A percentile compares a stretch with the other conserved stretches of the same genome.
Evolutionary conservation across 2,797 vertebrate species (phyloP).

Genomic region (Peromyscus eremicus): DNA sequence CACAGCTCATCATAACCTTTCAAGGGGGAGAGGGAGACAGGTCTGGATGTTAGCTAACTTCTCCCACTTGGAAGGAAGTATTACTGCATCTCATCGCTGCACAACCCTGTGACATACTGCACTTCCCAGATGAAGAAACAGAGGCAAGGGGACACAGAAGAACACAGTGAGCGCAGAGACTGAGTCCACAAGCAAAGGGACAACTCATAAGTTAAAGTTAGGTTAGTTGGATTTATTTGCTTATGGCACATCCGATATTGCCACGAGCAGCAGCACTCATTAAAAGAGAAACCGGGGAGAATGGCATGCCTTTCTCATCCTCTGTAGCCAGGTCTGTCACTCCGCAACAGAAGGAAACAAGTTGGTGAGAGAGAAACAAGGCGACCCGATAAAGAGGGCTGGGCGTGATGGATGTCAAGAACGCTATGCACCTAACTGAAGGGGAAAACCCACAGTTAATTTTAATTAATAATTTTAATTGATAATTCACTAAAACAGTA

Average conservation of each 20-base stretch:
- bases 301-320: background rate
- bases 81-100: background rate
- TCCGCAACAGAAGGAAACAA: background rate
- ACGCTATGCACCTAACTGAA: background rate
- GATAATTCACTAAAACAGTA: background rate
- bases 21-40: background rate
- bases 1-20: background rate
- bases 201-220: background rate
- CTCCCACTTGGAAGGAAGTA: background rate
- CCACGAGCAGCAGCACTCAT: background rate
- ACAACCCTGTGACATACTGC: background rate
- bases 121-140: background rate
- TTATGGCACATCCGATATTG: background rate
- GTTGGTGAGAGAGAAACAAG: background rate
- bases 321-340: background rate
- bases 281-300: background rate
- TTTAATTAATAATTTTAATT: constrained; percentile 33
- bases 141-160: background rate
- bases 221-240: background rate
- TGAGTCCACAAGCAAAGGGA: background rate
- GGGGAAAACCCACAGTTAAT: background rate
- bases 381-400: background rate
- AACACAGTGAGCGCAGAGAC: background rate
- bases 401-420: background rate
- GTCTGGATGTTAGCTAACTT: background rate